Base-by-base conservation (phyloP, 2,113 vertebrate species). In the Ciconia boyciana region DNA sequence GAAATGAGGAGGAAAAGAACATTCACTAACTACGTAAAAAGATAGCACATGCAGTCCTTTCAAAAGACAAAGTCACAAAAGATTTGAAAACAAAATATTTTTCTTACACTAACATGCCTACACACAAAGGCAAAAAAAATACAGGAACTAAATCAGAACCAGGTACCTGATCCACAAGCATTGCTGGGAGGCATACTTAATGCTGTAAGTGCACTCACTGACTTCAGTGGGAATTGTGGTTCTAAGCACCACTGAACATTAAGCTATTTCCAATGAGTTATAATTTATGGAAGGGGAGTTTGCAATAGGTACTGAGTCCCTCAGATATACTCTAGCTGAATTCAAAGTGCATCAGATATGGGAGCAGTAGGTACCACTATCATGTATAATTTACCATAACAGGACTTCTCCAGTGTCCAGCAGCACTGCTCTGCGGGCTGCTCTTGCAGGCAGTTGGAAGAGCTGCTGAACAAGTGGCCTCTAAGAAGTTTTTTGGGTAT, bases 201-300 rank as follows among this genome's bases (percentile, higher is more conserved):
- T 44, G 31, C 43, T 87, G 10, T 11, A 46, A 81, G 25, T 43
- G 60, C 17, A 28, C 49, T 80, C 5, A 1, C 18, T 43, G 55
- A 25, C 43, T 84, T 94, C 4, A 18, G 2, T 32, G 64, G 64
- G 60, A 91, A 62, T 29, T 81, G 55, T 51, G 55, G 51, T 74
- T 89, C 60, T 82, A 74, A 91, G 81, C 39, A 78, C 46, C 39
- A 54, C 32, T 58, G 69, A 82, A 84, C 84, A 75, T 95, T 75
- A 70, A 77, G 65, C 60, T 78, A 89, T 91, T 95, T 90, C 90
- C 57, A 93, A 82, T 92, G 85, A 71, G 57, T 11, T 89, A 91
- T 91, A 91, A 93, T 82, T 87, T 90, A 93, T 82, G 65, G 82
- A 95, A 87, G 5, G 49, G 34, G 43, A n/a, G 31, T 75, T 94